Conservation (phyloP, 1,140 invertebrate genomes). For the Leguminivora glycinivorella region DNA sequence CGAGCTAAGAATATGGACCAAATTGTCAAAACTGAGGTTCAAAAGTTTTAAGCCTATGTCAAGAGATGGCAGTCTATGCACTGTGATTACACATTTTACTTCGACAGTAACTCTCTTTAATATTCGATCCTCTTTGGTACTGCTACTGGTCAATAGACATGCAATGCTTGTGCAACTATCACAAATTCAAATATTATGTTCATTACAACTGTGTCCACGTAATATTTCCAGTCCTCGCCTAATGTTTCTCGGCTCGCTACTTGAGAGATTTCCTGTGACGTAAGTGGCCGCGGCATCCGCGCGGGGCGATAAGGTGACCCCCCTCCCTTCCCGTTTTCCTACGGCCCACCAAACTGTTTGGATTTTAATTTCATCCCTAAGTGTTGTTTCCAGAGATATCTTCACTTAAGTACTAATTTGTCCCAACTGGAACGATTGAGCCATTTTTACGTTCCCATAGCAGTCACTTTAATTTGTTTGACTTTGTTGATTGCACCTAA, state of each 20-base stretch:
- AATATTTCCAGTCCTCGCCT: not conserved
- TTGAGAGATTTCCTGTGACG: slow-evolving; percentile 38
- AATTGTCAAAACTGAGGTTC: too few species aligned
- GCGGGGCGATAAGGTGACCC: slow-evolving; percentile 65
- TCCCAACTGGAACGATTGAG: slow-evolving; percentile 61
- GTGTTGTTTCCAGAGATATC: slow-evolving; percentile 69
- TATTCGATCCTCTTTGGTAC: too few species aligned
- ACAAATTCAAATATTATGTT: not conserved
- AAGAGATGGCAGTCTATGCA: too few species aligned
- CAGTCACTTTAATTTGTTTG: slow-evolving; percentile 22
- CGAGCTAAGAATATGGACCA: too few species aligned
- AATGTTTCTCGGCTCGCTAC: slow-evolving; percentile 27
- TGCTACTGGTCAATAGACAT: too few species aligned
- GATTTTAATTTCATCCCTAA: slow-evolving; percentile 74
- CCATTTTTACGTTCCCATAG: slow-evolving; percentile 48
- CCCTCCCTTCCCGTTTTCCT: slow-evolving; percentile 44
- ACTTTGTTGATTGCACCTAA: slow-evolving; percentile 7
- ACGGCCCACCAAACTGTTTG: slow-evolving; percentile 56
- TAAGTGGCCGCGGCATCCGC: slow-evolving; percentile 68
- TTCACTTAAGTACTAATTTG: slow-evolving; percentile 72
- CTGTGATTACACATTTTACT: too few species aligned
- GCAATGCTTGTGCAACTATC: too few species aligned
- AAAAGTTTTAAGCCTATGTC: too few species aligned
- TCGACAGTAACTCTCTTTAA: too few species aligned
- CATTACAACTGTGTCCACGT: not conserved